Percentiles rank a stretch among this genome's conserved stretches.
Conservation (phyloP, 2,113 vertebrate species). For the Nibea albiflora region DNA sequence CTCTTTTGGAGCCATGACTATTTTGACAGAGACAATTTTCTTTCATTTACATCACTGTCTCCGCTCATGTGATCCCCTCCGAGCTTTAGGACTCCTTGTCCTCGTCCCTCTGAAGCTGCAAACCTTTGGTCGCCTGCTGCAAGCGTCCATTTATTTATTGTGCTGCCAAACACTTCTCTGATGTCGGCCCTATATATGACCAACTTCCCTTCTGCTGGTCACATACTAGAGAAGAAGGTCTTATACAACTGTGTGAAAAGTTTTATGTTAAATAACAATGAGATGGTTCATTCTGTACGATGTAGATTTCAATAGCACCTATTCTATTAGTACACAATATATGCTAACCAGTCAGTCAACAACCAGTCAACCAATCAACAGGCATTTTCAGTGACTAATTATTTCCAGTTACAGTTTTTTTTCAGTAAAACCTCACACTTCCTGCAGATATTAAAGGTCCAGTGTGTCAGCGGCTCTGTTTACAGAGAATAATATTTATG, state of each 20-base stretch:
- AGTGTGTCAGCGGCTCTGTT: too few species aligned
- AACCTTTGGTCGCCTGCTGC: conserved; percentile 18
- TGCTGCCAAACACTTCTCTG: conserved; percentile 47
- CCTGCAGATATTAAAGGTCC: not conserved
- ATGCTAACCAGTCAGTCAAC: not conserved
- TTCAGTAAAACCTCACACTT: not conserved
- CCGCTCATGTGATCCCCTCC: conserved; percentile 32
- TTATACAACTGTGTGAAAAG: not conserved
- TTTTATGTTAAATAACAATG: too few species aligned
- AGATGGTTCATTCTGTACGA: not conserved
- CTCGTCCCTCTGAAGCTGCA: conserved; percentile 33
- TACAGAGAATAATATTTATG: too few species aligned
- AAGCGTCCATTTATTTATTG: conserved; percentile 37
- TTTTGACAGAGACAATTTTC: conserved; percentile 28
- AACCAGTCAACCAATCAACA: too few species aligned
- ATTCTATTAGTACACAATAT: not conserved
- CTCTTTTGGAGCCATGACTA: not conserved
- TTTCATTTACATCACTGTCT: conserved; percentile 18
- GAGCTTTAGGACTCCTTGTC: conserved; percentile 17
- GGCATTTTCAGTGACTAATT: not conserved
- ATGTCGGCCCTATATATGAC: conserved; percentile 38
- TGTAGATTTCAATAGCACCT: not conserved
- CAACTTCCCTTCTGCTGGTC: conserved; percentile 20
- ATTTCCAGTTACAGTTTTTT: not conserved
- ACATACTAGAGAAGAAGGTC: not conserved